Conservation (phyloP, 2,113 vertebrate genomes). For the Semicossyphus pulcher region DNA sequence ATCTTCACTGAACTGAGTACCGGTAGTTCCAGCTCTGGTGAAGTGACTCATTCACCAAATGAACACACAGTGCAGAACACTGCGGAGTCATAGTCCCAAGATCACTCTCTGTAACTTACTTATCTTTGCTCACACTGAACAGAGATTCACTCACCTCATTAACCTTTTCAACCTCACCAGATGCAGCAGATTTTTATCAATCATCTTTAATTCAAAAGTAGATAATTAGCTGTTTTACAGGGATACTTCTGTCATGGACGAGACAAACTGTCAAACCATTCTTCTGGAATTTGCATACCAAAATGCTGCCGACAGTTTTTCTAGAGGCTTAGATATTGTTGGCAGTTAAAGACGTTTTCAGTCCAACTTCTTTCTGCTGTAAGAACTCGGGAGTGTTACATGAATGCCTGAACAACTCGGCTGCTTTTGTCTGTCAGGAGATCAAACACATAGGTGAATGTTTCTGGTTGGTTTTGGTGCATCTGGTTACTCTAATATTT, state of each 20-base stretch:
- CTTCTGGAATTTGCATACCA: constrained; percentile 14
- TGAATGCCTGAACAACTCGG: no score
- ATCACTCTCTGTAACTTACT: constrained; percentile 5
- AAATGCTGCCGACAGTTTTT: no score
- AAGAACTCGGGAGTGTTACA: no score
- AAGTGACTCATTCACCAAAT: background rate
- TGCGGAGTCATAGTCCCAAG: background rate
- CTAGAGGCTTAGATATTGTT: no score
- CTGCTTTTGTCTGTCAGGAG: no score
- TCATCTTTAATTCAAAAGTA: background rate
- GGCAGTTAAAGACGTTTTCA: no score
- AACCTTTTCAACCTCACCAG: background rate
- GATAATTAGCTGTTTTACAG: background rate
- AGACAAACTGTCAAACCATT: no score
- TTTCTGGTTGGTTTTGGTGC: no score
- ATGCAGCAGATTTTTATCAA: background rate
- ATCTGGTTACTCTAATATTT: no score
- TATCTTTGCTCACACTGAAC: background rate
- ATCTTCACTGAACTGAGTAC: background rate
- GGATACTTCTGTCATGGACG: background rate
- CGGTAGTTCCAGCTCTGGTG: background rate
- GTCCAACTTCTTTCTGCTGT: no score
- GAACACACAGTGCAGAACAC: background rate
- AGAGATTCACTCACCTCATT: background rate
- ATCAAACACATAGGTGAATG: no score